These are phyloP conservation scores for Sinodicranocentrus sp. DNA, from an alignment of 2,888 invertebrate genomes.

Conservation along the genomic window DNA sequence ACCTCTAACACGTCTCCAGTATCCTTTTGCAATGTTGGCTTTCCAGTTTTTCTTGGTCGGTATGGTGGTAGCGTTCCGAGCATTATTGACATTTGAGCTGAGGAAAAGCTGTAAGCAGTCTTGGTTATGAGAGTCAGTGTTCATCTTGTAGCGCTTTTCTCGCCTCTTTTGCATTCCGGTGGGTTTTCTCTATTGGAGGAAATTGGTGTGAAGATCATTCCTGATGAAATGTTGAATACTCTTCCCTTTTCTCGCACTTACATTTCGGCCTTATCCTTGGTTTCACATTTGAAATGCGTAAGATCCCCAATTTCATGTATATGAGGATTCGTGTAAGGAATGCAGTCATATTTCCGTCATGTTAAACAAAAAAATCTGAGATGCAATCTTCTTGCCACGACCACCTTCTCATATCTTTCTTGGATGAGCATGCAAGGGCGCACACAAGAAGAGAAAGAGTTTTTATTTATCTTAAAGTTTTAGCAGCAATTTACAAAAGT, in stretches of 20 bases:
- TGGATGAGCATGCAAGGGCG: not conserved
- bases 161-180: conserved; percentile 30
- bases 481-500: conserved; percentile 11
- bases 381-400: not conserved
- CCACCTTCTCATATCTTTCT: not conserved
- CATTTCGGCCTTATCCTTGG: no score
- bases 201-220: conserved; percentile 39
- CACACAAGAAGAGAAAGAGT: not conserved
- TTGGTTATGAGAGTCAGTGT: not conserved
- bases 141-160: conserved; percentile 16
- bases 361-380: conserved; percentile 5
- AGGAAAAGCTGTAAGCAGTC: not conserved
- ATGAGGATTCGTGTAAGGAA: no score
- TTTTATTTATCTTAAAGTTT: conserved; percentile 11
- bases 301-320: no score
- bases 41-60: no score
- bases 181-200: conserved; percentile 6
- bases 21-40: no score
- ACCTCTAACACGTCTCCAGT: no score
- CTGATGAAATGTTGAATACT: conserved; percentile 2
- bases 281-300: no score
- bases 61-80: no score
- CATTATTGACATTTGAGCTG: conserved; percentile 12
- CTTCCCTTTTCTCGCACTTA: not conserved
- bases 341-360: not conserved